phyloP scores from a whole-genome alignment of 2,888 invertebrate species.

The Lasioglossum vierecki region DNA sequence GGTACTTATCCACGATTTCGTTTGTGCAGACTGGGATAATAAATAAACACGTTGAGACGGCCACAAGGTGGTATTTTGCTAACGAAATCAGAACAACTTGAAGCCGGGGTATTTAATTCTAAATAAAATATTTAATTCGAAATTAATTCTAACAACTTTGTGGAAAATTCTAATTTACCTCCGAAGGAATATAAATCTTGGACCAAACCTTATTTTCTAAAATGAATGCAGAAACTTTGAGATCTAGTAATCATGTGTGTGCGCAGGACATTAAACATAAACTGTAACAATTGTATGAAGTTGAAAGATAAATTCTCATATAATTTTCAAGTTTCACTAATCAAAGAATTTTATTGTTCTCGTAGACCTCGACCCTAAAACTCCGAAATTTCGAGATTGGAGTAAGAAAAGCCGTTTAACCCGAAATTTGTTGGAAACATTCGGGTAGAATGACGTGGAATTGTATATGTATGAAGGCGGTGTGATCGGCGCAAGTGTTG shows the following conservation, averaged over 20 bases:
- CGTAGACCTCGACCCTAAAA: background rate
- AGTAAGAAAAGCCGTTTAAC: background rate
- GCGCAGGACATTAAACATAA: background rate
- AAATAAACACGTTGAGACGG: background rate
- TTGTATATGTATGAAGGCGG: conserved; percentile 8
- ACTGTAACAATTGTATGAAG: background rate
- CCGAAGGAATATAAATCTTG: no score
- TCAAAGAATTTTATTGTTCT: background rate
- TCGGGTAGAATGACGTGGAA: background rate
- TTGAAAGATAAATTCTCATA: background rate
- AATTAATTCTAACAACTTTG: no score
- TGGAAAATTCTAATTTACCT: no score
- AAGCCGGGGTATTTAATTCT: no score
- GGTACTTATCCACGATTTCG: background rate
- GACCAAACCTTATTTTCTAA: background rate
- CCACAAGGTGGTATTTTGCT: no score
- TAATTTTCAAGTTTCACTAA: no score
- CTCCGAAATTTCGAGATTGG: background rate
- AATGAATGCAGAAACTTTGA: background rate
- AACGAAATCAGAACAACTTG: no score
- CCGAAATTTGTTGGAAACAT: background rate
- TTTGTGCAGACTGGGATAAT: background rate
- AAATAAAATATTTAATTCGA: no score
- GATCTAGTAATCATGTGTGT: background rate
- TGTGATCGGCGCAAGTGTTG: background rate